Conservation (phyloP, 2,888 invertebrate genomes). For the Diaphora mendica region DNA sequence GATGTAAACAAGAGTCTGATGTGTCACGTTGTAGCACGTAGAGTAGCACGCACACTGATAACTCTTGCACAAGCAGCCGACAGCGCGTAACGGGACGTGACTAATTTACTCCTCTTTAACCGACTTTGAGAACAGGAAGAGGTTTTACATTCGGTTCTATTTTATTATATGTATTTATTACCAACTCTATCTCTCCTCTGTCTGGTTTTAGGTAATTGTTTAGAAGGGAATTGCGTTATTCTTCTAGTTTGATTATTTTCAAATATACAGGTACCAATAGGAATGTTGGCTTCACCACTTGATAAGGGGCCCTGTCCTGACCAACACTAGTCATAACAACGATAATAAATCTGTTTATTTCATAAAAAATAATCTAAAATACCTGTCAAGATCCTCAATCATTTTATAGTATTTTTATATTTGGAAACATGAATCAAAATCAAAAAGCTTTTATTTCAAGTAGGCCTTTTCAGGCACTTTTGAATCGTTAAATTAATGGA, state of each 20-base stretch:
- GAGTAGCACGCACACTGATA: neutral
- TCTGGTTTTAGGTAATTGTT: no score
- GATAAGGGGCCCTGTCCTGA: neutral
- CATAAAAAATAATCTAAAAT: no score
- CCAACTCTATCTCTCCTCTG: neutral
- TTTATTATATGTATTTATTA: neutral
- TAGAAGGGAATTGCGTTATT: no score
- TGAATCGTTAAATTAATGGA: no score
- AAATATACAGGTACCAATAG: neutral
- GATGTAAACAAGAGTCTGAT: neutral
- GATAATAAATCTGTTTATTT: no score
- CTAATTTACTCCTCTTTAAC: neutral
- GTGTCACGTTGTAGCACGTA: constrained; percentile 6
- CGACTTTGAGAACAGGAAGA: neutral
- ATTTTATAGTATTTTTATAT: no score
- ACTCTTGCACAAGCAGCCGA: neutral
- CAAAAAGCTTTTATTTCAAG: no score
- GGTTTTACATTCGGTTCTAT: neutral
- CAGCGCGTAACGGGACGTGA: neutral
- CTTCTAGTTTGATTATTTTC: no score
- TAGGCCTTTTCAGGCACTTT: no score
- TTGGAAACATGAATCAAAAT: no score
- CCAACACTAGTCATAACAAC: neutral
- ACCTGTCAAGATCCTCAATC: no score
- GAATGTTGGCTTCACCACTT: neutral